These are phyloP conservation scores for Apocheima hispidaria DNA, from an alignment of 2,888 invertebrate genomes.

Conservation along the genomic window DNA sequence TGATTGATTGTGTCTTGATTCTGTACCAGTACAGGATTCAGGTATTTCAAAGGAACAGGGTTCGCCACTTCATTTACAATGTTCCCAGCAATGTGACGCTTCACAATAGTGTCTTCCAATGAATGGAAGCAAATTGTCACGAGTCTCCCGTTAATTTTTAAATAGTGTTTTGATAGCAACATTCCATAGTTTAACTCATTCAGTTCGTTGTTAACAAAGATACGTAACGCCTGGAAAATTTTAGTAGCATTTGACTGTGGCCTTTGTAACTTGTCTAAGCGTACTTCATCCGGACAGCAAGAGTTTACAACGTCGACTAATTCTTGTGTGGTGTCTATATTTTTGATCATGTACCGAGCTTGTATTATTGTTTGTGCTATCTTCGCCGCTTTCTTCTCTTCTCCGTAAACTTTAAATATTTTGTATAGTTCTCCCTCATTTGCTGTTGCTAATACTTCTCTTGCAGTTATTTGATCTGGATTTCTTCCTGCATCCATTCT, in stretches of 20 bases:
- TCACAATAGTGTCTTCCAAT: constrained; percentile 96
- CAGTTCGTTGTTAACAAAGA: constrained; percentile 98
- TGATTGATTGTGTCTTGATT: constrained; percentile 87
- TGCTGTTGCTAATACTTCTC: constrained; percentile 93
- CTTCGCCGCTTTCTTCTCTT: constrained; percentile 94
- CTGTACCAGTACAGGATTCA: constrained; percentile 87
- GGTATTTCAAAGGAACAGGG: constrained; percentile 90
- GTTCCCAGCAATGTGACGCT: constrained; percentile 94
- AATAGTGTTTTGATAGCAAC: constrained; percentile 90
- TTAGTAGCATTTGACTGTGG: constrained; percentile 94
- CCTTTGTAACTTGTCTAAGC: constrained; percentile 91
- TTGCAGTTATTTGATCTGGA: constrained; percentile 92
- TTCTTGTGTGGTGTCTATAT: constrained; percentile 93
- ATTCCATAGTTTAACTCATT: constrained; percentile 97
- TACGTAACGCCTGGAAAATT: constrained; percentile 96
- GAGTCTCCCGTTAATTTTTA: constrained; percentile 92
- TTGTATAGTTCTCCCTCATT: constrained; percentile 92
- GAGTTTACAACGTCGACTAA: constrained; percentile 91
- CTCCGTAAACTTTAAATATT: constrained; percentile 96
- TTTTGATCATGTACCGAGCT: constrained; percentile 90
- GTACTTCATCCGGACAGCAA: constrained; percentile 84
- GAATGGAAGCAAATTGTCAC: constrained; percentile 96
- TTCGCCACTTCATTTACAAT: constrained; percentile 90
- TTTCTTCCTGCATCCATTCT: constrained; percentile 94
- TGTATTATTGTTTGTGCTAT: constrained; percentile 96